A percentile compares a stretch with the other conserved stretches of the same genome.
These are phyloP conservation scores for Fregata magnificens DNA, from an alignment of 2,113 vertebrate species.

Conservation along the genomic window DNA sequence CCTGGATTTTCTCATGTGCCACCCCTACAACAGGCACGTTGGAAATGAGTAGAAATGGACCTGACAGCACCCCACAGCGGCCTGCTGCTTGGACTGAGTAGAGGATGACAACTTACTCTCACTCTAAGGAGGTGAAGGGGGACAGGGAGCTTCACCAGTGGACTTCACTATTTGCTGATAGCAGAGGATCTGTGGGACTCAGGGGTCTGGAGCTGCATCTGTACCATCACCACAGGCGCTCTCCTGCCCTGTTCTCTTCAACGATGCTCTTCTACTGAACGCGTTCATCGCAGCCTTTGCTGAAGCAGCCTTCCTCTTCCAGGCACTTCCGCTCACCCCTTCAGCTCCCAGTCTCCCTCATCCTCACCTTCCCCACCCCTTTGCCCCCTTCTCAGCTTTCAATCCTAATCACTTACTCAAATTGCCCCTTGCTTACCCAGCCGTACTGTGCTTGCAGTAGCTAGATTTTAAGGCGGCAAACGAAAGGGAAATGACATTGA, in stretches of 20 bases:
- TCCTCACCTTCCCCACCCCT: background rate
- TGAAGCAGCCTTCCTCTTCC: background rate
- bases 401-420: background rate
- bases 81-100: background rate
- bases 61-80: background rate
- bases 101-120: background rate
- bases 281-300: background rate
- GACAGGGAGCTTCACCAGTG: background rate
- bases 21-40: background rate
- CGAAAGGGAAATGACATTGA: background rate
- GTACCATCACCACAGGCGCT: background rate
- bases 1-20: background rate
- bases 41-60: background rate
- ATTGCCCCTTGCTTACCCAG: background rate
- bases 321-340: background rate
- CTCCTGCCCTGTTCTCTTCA: background rate
- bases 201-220: background rate
- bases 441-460: background rate
- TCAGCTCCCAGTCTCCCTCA: background rate
- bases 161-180: background rate
- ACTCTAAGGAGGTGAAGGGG: background rate
- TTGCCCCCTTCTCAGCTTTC: background rate
- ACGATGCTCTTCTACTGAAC: rapidly evolving
- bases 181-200: background rate
- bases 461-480: background rate